These are phyloP conservation scores for Cuculus canorus DNA, from an alignment of 2,797 vertebrate genomes.

Conservation along the genomic window DNA sequence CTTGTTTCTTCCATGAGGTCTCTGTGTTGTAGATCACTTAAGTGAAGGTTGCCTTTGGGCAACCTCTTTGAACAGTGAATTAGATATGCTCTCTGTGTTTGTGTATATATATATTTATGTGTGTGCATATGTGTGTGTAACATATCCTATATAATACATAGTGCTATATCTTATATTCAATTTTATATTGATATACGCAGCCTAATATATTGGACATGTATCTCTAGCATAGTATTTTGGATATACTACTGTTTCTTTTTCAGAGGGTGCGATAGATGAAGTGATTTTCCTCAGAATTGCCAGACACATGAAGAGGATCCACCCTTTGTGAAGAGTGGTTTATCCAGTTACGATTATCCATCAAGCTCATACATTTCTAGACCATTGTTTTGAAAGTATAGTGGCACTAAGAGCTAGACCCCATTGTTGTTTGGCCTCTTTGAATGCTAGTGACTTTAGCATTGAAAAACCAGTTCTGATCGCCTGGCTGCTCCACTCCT, in stretches of 20 bases:
- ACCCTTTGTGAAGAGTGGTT: not conserved
- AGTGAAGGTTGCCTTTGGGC: conserved; percentile 15
- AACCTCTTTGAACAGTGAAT: not conserved
- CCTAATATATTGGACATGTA: not conserved
- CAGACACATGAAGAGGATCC: not conserved
- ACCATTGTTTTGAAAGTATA: not conserved
- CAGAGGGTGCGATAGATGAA: not conserved
- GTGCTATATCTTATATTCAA: not conserved
- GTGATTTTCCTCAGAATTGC: conserved; percentile 8
- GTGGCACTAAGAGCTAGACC: not conserved
- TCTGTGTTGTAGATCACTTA: conserved; percentile 11
- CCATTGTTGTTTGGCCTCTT: not conserved
- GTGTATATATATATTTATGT: not conserved
- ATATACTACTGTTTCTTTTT: not conserved
- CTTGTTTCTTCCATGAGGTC: not conserved
- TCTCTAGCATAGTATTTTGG: not conserved
- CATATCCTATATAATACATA: not conserved
- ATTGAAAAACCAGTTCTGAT: not conserved
- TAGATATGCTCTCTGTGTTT: not conserved
- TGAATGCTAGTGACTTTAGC: not conserved
- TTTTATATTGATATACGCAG: not conserved
- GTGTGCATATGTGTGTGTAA: not conserved
- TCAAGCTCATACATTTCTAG: not conserved
- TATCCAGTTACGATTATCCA: not conserved
- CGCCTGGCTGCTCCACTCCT: not conserved